Conservation (phyloP, 2,113 vertebrate species). For the Leiothrix lutea region DNA sequence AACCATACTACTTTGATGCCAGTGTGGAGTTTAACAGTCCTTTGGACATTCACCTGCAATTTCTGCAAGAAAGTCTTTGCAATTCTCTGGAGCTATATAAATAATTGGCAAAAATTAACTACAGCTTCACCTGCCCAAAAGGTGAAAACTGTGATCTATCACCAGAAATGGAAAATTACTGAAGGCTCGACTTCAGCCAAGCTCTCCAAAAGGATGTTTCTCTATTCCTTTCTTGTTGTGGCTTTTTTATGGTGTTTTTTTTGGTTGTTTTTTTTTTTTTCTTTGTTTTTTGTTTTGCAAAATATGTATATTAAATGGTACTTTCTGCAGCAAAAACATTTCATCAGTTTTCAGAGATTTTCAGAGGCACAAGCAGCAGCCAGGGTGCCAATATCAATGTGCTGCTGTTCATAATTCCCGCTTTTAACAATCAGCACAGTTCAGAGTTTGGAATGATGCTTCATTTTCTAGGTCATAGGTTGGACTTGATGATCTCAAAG, state of each 20-base stretch:
- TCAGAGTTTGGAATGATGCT: neutral
- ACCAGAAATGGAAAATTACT: neutral
- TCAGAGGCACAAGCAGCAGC: neutral
- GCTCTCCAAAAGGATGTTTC: neutral
- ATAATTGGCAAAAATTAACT: slow-evolving; percentile 38
- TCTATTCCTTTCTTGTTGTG: neutral
- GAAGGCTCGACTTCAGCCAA: neutral
- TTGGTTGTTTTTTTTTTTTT: neutral
- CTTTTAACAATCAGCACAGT: neutral
- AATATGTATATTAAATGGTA: neutral
- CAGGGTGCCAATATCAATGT: neutral
- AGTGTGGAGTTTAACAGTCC: neutral
- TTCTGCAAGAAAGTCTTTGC: neutral
- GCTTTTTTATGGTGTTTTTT: neutral
- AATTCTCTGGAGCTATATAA: neutral
- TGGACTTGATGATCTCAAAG: neutral
- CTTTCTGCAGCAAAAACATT: neutral
- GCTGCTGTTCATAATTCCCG: neutral
- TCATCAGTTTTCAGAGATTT: neutral
- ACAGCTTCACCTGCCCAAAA: slow-evolving; percentile 8
- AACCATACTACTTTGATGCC: neutral
- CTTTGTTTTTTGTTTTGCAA: neutral
- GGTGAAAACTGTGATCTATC: neutral
- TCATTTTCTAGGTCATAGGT: neutral
- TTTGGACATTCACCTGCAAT: neutral